Evolutionary conservation across 2,113 vertebrate genomes (phyloP), one percentile per base, ranked within the genome.

Genomic region (Myiozetetes cayanensis): DNA sequence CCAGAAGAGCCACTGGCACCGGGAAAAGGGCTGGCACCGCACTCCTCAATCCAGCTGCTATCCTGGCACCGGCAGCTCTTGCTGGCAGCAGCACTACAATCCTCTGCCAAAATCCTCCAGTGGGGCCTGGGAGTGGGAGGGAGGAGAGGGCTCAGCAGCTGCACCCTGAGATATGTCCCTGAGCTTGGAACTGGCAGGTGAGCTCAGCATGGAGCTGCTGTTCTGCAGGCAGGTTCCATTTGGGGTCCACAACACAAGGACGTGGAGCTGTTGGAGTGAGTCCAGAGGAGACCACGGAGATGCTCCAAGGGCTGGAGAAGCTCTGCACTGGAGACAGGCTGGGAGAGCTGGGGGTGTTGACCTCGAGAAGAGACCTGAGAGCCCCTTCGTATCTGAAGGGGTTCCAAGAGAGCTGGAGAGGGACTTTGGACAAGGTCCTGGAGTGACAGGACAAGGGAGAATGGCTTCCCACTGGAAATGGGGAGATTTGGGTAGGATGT

Each of bases 21-120:
- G 2, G 91, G n/a, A 68, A 18, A 23, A 44, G 52, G 14, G 30
- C n/a, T 1, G 2, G 78, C 71, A 30, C 49, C 0, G 6, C 1
- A 3, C 17, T 85, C 37, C 91, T 20, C 14, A 6, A 33, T 21
- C 58, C 72, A 71, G 76, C 77, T 46, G 62, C 62, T 27, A 0
- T 14, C 47, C 47, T 65, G 86, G 80, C 81, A 85, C 20, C 4
- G 9, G 61, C 59, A 59, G 65, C 31, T 53, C 88, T 30, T 8
- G 13, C 58, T 86, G 91, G 88, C 86, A 90, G 73, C 91, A 41
- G 46, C 41, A 4, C 20, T 30, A 37, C 78, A 62, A 4, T 5
- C 25, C 18, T 46, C 72, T 84, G 93, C 88, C 94, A 88, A 70
- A 44, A 58, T 5, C 52, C 72, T 46, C 27, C 70, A 10, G 43